Percentiles rank a stretch among this genome's conserved stretches.
Conservation (phyloP, 2,888 invertebrate species). For the Harpagoxenus sublaevis region DNA sequence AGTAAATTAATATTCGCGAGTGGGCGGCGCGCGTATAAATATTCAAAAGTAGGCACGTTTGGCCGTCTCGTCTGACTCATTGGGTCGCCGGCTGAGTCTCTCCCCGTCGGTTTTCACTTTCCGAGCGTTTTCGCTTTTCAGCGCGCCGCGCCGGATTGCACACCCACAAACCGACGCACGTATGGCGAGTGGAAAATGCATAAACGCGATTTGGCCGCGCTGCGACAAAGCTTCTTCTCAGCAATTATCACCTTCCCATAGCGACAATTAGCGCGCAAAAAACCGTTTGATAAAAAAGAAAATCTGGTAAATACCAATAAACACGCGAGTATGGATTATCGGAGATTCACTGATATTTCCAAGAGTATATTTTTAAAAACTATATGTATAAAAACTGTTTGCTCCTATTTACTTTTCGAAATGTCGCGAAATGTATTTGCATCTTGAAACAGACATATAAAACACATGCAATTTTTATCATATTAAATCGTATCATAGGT, state of each 20-base stretch:
- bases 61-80: conserved; percentile 60
- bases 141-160: conserved; percentile 12
- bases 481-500: background rate
- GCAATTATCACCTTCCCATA: background rate
- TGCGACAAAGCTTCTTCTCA: background rate
- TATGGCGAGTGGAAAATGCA: background rate
- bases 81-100: conserved; percentile 51
- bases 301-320: conserved; percentile 18
- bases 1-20: conserved; percentile 62
- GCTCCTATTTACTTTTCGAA: background rate
- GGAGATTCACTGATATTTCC: conserved; percentile 12
- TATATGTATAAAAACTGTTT: background rate
- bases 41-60: conserved; percentile 66
- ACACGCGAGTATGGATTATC: conserved; percentile 2
- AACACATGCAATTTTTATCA: background rate
- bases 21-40: conserved; percentile 62
- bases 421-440: background rate
- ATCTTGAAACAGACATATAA: background rate
- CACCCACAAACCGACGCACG: conserved; percentile 13
- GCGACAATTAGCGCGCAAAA: conserved; percentile 5
- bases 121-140: conserved; percentile 52
- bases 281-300: conserved; percentile 29
- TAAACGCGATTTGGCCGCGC: conserved; percentile 9
- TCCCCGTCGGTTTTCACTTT: conserved; percentile 54
- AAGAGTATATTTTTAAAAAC: conserved; percentile 5